Conservation (phyloP, 2,797 vertebrate genomes). For the Halcyon smyrnensis region DNA sequence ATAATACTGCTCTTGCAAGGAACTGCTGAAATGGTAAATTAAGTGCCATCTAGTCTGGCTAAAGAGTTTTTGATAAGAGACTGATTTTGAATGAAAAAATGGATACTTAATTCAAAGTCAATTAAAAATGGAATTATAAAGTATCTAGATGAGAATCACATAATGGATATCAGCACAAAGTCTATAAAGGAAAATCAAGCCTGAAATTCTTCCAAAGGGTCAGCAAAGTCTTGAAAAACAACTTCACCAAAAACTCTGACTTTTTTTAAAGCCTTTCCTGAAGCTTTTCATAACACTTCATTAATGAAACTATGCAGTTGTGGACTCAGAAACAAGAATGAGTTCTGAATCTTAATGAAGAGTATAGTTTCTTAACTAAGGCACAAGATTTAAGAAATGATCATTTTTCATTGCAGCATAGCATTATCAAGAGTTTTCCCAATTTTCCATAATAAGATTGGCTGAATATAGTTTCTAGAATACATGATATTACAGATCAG, state of each 20-base stretch:
- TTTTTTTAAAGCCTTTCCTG: constrained; percentile 18
- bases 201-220: constrained; percentile 56
- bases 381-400: not conserved
- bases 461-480: not conserved
- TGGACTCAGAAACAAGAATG: not conserved
- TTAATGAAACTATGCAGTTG: constrained; percentile 23
- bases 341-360: constrained; percentile 30
- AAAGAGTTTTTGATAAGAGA: constrained; percentile 55
- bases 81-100: constrained; percentile 47
- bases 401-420: not conserved
- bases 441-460: not conserved
- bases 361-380: not conserved
- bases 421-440: not conserved
- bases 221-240: constrained; percentile 38
- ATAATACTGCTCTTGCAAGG: not conserved
- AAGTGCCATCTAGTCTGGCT: constrained; percentile 51
- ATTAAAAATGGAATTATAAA: constrained; percentile 69
- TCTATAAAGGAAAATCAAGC: constrained; percentile 50
- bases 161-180: constrained; percentile 48
- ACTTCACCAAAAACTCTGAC: not conserved
- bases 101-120: constrained; percentile 63
- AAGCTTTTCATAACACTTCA: constrained; percentile 4
- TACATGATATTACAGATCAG: not conserved
- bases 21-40: constrained; percentile 66
- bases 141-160: constrained; percentile 50